Conservation (phyloP, 2,888 invertebrate species). For the Nematopogon swammerdamellus region DNA sequence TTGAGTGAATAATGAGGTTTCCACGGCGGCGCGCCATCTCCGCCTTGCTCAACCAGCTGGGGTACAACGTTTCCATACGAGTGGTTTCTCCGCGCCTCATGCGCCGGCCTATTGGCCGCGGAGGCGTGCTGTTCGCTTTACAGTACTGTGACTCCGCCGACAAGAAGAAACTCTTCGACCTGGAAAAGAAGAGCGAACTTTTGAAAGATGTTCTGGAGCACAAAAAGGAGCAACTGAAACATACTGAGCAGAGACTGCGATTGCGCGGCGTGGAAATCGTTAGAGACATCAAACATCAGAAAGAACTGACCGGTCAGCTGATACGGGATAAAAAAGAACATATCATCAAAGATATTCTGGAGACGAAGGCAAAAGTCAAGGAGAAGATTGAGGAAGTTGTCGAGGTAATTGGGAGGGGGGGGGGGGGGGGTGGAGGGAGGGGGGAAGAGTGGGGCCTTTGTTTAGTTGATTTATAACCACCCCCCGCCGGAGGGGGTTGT, state of each 20-base stretch:
- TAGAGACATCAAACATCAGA: conserved; percentile 41
- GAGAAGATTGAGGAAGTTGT: conserved; percentile 73
- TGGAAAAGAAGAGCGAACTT: conserved; percentile 45
- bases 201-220: conserved; percentile 59
- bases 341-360: conserved; percentile 67
- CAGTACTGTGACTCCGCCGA: conserved; percentile 19
- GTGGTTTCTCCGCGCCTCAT: not conserved
- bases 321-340: conserved; percentile 59
- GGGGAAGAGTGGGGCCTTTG: too few relatives aligned
- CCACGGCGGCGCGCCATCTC: not conserved
- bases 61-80: not conserved
- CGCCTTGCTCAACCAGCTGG: not conserved
- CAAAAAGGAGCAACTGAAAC: conserved; percentile 58
- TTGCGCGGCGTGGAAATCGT: conserved; percentile 39
- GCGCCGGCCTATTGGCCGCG: not conserved
- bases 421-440: too few relatives aligned
- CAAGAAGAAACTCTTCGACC: conserved; percentile 35
- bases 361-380: conserved; percentile 67
- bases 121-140: not conserved
- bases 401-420: too few relatives aligned
- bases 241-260: conserved; percentile 53
- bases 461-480: too few relatives aligned
- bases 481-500: too few relatives aligned
- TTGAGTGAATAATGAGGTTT: not conserved
- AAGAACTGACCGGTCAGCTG: conserved; percentile 37